Percentiles rank a stretch among this genome's conserved stretches.
Conservation (phyloP, 2,113 vertebrate genomes). For the Rhabdomys dilectus region DNA sequence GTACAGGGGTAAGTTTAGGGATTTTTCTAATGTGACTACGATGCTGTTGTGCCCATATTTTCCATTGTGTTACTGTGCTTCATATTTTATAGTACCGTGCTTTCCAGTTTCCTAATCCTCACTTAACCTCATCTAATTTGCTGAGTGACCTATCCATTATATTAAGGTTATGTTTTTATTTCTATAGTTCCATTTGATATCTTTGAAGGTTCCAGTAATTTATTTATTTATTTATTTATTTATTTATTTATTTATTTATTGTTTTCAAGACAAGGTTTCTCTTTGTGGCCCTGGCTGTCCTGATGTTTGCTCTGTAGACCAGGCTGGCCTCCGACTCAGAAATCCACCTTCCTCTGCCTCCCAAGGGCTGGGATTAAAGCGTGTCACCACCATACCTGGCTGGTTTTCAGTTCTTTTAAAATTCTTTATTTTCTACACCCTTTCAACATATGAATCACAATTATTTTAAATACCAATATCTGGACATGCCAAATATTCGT, state of each 20-base stretch:
- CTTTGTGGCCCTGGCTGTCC: background rate
- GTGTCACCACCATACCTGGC: background rate
- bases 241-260: background rate
- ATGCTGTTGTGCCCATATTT: background rate
- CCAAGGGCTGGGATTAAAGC: background rate
- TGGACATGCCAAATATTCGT: background rate
- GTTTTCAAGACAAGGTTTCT: background rate
- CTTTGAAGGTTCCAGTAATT: background rate
- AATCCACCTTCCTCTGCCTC: background rate
- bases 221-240: background rate
- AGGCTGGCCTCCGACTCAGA: background rate
- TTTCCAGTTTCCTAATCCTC: slow-evolving; percentile 7
- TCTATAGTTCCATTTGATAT: slow-evolving; percentile 36
- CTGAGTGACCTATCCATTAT: background rate
- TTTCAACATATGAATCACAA: background rate
- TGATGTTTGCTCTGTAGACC: background rate
- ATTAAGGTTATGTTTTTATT: slow-evolving; percentile 24
- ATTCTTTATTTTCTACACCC: background rate
- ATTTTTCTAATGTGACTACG: background rate
- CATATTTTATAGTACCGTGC: background rate
- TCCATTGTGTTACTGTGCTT: background rate
- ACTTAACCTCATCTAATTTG: background rate
- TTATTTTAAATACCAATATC: background rate
- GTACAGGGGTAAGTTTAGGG: background rate
- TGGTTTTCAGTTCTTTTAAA: background rate